These are phyloP conservation scores for Gasteruption jaculator DNA, from an alignment of 2,888 invertebrate species.

Conservation along the genomic window DNA sequence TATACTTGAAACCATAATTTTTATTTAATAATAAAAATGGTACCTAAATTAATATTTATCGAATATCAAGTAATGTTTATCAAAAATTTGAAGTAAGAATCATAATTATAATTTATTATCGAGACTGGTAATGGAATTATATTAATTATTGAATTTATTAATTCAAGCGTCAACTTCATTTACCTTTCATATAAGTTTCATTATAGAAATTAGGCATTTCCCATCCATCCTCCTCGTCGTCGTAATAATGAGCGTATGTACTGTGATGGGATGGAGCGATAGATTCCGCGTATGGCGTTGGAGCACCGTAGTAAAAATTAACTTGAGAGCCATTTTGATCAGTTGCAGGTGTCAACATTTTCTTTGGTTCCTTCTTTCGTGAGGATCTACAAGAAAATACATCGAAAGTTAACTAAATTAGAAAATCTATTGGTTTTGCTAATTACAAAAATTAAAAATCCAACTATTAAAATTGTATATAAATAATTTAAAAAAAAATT, in stretches of 20 bases:
- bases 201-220: slow-evolving; percentile 97
- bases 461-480: slow-evolving; percentile 5
- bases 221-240: slow-evolving; percentile 95
- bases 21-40: too few relatives aligned
- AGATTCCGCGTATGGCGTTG: slow-evolving; percentile 91
- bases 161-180: slow-evolving; percentile 12
- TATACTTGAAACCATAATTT: too few relatives aligned
- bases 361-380: slow-evolving; percentile 85
- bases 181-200: slow-evolving; percentile 94
- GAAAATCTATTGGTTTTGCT: too few relatives aligned
- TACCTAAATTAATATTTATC: too few relatives aligned
- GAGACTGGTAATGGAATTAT: neutral
- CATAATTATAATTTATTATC: too few relatives aligned
- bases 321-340: slow-evolving; percentile 92
- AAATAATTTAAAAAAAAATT: slow-evolving; percentile 7
- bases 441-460: neutral
- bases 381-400: slow-evolving; percentile 63
- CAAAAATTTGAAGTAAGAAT: too few relatives aligned
- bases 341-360: slow-evolving; percentile 81
- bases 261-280: slow-evolving; percentile 94
- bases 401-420: too few relatives aligned
- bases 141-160: neutral
- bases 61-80: too few relatives aligned
- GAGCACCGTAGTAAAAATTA: slow-evolving; percentile 94
- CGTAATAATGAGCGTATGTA: slow-evolving; percentile 92